Evolutionary conservation across 1,140 invertebrate species (phyloP).

Genomic region (Caenorhabditis brenneri): DNA sequence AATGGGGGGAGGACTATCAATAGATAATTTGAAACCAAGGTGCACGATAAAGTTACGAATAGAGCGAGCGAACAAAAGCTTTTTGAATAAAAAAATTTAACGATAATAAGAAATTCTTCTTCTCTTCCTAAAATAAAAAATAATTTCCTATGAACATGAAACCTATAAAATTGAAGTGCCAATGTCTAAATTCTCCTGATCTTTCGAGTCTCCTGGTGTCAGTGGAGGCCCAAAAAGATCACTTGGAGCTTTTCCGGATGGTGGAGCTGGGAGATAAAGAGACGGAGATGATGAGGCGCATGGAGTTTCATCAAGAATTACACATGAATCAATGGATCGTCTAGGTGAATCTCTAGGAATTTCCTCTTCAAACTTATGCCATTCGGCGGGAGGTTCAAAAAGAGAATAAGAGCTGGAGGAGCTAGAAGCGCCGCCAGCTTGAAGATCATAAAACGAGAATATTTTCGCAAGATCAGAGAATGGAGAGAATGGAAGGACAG

Average conservation of each 20-base stretch:
- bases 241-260: not conserved
- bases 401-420: conserved; percentile 31
- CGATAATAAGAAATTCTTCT: not conserved
- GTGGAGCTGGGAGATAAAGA: not conserved
- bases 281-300: not conserved
- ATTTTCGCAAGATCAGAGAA: conserved; percentile 35
- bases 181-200: not conserved
- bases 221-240: not conserved
- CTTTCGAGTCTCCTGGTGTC: not conserved
- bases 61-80: conserved; percentile 33
- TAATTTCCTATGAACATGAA: not conserved
- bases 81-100: not conserved
- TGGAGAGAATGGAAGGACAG: not conserved
- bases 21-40: not conserved
- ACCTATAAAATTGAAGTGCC: not conserved
- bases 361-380: not conserved
- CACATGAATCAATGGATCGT: not conserved
- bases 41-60: conserved; percentile 13
- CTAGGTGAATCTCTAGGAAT: not conserved
- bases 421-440: conserved; percentile 6
- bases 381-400: not conserved
- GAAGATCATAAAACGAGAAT: conserved; percentile 36
- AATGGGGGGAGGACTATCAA: not conserved
- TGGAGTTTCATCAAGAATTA: not conserved
- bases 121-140: not conserved